A percentile compares a stretch with the other conserved stretches of the same genome.
Conservation (phyloP, 2,888 invertebrate genomes). For the Stenolophus ochropezus region DNA sequence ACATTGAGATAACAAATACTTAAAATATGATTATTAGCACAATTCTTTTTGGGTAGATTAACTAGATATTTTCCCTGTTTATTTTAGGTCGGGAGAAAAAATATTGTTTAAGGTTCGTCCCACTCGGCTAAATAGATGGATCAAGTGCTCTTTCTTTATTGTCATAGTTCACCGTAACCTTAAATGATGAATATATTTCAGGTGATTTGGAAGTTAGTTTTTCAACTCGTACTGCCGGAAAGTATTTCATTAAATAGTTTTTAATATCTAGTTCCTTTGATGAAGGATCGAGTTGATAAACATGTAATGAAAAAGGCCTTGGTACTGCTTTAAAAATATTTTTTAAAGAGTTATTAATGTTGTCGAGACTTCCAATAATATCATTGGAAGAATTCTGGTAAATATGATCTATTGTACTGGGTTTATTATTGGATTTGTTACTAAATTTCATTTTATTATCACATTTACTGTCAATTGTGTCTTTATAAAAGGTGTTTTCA, state of each 20-base stretch:
- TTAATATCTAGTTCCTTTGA: neutral
- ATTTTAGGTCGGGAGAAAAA: neutral
- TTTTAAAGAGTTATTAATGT: neutral
- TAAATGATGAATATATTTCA: neutral
- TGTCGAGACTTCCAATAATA: neutral
- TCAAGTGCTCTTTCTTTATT: neutral
- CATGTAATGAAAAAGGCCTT: neutral
- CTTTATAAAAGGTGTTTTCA: neutral
- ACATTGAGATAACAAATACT: neutral
- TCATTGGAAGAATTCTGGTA: neutral
- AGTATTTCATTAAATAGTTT: neutral
- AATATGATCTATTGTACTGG: too few species aligned
- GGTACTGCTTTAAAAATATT: neutral
- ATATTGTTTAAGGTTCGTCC: neutral
- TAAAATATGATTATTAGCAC: neutral
- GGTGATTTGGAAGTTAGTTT: neutral
- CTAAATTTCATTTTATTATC: neutral
- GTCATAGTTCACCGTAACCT: neutral
- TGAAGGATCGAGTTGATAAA: neutral
- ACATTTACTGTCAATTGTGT: neutral
- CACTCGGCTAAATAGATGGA: neutral
- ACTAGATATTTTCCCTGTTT: neutral
- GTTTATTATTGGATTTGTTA: neutral
- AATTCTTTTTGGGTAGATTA: neutral
- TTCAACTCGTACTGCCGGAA: neutral